These are phyloP conservation scores for Picus viridis DNA, from an alignment of 2,797 vertebrate genomes.

Conservation along the genomic window DNA sequence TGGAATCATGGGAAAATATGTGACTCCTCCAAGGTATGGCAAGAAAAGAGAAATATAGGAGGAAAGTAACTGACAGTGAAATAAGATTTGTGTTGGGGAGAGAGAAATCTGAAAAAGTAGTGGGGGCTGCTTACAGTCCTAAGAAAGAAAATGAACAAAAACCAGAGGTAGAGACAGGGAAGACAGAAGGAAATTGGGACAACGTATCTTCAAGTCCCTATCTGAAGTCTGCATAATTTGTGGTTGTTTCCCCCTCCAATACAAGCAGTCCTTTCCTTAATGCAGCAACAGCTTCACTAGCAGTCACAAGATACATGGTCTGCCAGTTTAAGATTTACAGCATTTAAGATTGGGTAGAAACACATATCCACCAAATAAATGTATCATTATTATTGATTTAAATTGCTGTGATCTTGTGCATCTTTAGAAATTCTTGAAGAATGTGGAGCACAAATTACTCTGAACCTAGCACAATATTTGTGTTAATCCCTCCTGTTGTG, in stretches of 20 bases:
- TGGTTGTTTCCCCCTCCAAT: not conserved
- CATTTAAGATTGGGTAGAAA: not conserved
- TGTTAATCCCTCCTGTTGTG: not conserved
- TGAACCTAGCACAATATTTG: not conserved
- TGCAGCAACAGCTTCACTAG: not conserved
- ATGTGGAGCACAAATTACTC: not conserved
- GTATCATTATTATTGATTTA: not conserved
- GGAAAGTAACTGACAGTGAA: not conserved
- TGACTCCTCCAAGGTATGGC: not conserved
- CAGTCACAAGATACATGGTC: not conserved
- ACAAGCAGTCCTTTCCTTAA: not conserved
- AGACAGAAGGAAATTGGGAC: not conserved
- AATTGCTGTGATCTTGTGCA: not conserved
- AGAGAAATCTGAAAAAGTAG: not conserved
- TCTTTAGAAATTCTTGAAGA: not conserved
- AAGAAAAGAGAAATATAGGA: not conserved
- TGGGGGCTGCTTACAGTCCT: not conserved
- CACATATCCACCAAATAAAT: not conserved
- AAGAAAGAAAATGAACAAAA: not conserved
- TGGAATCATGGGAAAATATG: not conserved
- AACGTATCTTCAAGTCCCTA: rapidly evolving
- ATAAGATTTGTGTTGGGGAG: not conserved
- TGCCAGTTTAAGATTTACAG: not conserved
- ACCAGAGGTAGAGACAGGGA: not conserved
- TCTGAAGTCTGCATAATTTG: not conserved